Evolutionary conservation across 2,113 vertebrate genomes (phyloP).

Genomic region (Plestiodon gilberti): DNA sequence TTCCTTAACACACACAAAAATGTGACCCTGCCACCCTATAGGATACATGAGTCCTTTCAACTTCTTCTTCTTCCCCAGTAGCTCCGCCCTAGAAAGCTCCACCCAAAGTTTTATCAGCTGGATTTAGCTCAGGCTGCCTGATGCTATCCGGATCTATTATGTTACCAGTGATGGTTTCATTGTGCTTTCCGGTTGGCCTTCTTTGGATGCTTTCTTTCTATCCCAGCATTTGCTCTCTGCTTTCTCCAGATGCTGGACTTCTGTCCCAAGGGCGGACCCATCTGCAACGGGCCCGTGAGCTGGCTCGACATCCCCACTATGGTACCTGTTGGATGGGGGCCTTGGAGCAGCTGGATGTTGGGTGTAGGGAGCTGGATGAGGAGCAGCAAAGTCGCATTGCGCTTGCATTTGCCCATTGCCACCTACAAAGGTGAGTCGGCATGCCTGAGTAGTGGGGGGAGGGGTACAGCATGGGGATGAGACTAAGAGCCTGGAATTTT

Average conservation of each 20-base stretch:
- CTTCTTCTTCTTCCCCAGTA: background rate
- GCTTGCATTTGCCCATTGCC: constrained; percentile 26
- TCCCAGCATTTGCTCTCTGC: background rate
- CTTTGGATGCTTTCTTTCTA: background rate
- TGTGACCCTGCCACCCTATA: background rate
- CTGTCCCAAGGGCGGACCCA: constrained; percentile 14
- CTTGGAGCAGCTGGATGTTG: background rate
- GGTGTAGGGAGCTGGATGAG: constrained; percentile 41
- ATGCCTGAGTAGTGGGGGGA: background rate
- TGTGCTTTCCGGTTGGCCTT: background rate
- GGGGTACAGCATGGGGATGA: background rate
- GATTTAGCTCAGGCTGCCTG: background rate
- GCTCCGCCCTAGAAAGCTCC: background rate
- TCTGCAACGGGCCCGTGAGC: constrained; percentile 11
- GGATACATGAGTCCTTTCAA: background rate
- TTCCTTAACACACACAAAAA: no score
- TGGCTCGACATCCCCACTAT: constrained; percentile 33
- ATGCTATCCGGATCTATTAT: background rate
- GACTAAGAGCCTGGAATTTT: background rate
- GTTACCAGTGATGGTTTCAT: background rate
- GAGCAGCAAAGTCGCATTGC: constrained; percentile 39
- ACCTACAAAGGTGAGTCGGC: constrained; percentile 5
- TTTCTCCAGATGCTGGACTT: background rate
- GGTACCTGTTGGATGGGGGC: constrained; percentile 31
- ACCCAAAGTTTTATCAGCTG: background rate